These are phyloP conservation scores for Agrotis segetum DNA, from an alignment of 2,888 invertebrate species.

Conservation along the genomic window DNA sequence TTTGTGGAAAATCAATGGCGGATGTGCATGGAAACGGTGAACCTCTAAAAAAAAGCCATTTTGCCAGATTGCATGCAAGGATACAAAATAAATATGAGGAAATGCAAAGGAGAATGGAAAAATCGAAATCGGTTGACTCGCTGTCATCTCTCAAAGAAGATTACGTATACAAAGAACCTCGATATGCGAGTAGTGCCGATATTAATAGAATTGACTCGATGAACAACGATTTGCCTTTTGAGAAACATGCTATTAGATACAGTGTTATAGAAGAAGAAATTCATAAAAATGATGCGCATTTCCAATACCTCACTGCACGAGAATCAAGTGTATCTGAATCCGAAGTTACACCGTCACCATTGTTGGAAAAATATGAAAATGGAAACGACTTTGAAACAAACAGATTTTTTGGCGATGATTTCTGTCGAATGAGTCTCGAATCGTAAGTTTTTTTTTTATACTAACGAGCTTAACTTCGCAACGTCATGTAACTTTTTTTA, in stretches of 20 bases:
- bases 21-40: slow-evolving; percentile 59
- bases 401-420: slow-evolving; percentile 71
- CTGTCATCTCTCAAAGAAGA: slow-evolving; percentile 74
- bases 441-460: slow-evolving; percentile 78
- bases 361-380: slow-evolving; percentile 50
- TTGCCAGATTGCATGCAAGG: slow-evolving; percentile 80
- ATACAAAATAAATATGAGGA: slow-evolving; percentile 84
- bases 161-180: slow-evolving; percentile 69
- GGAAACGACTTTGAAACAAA: slow-evolving; percentile 59
- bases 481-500: too few species aligned
- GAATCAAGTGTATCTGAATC: slow-evolving; percentile 72
- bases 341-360: slow-evolving; percentile 65
- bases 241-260: slow-evolving; percentile 59
- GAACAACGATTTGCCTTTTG: slow-evolving; percentile 39
- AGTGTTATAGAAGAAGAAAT: slow-evolving; percentile 72
- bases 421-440: slow-evolving; percentile 77
- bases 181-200: slow-evolving; percentile 69
- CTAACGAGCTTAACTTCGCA: too few species aligned
- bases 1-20: slow-evolving; percentile 69
- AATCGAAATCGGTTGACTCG: slow-evolving; percentile 83
- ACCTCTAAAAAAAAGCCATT: slow-evolving; percentile 73
- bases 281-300: slow-evolving; percentile 66
- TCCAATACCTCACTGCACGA: slow-evolving; percentile 68
- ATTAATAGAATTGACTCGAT: slow-evolving; percentile 66
- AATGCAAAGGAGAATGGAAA: slow-evolving; percentile 84